These are phyloP conservation scores for Gymnorhina tibicen DNA, from an alignment of 2,113 vertebrate species.

Conservation along the genomic window DNA sequence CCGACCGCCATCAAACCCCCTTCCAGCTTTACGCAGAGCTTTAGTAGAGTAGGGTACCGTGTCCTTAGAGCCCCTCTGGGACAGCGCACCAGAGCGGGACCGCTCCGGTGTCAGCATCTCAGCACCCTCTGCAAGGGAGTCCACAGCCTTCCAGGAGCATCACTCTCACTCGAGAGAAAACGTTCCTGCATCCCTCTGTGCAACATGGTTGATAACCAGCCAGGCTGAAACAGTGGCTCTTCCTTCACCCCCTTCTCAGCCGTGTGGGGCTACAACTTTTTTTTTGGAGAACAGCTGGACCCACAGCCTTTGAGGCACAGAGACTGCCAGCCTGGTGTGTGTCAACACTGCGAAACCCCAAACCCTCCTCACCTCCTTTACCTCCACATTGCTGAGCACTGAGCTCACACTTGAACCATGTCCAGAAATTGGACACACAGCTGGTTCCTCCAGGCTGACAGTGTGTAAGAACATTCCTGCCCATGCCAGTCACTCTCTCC, in stretches of 20 bases:
- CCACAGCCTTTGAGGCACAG: background rate
- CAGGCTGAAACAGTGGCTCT: background rate
- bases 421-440: slow-evolving; percentile 76
- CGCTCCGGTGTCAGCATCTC: background rate
- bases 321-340: background rate
- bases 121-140: background rate
- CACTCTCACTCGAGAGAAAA: rapidly evolving
- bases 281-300: background rate
- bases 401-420: slow-evolving; percentile 65
- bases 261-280: background rate
- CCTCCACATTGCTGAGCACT: slow-evolving; percentile 56
- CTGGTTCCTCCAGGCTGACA: slow-evolving; percentile 64
- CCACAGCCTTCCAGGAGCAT: background rate
- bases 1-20: rapidly evolving
- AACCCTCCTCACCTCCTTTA: slow-evolving; percentile 63
- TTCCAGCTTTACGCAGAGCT: background rate
- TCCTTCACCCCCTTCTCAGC: background rate
- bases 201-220: rapidly evolving
- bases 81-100: rapidly evolving
- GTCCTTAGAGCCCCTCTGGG: too few species aligned
- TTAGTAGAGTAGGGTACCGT: rapidly evolving
- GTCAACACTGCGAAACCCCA: background rate
- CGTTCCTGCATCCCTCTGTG: background rate
- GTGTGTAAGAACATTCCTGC: slow-evolving; percentile 66
- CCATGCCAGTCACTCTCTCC: slow-evolving; percentile 69